phyloP scores from a whole-genome alignment of 1,140 invertebrate genomes.

The Zaprionus inermis region DNA sequence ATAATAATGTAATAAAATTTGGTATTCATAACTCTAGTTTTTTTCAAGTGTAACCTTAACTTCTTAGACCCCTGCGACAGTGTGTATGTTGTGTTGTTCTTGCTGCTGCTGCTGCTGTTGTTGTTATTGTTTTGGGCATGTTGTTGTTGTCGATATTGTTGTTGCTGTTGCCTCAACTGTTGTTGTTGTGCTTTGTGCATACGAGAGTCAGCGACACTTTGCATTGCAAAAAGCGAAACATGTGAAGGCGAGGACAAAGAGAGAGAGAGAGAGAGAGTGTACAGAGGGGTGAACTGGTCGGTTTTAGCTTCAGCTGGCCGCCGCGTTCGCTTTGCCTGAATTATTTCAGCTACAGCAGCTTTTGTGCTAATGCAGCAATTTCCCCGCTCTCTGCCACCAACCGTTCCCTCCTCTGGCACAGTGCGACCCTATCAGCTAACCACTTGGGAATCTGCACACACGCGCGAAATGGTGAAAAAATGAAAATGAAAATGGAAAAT shows the following conservation, averaged over 20 bases:
- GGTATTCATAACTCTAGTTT: too few relatives aligned
- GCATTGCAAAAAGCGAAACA: not conserved
- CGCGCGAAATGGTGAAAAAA: conserved; percentile 27
- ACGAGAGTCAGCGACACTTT: conserved; percentile 45
- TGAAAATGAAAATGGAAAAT: conserved; percentile 77
- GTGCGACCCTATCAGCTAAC: conserved; percentile 5
- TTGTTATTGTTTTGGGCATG: conserved; percentile 16
- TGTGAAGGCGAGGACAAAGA: not conserved
- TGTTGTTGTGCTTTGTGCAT: conserved; percentile 56
- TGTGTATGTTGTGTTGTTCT: not conserved
- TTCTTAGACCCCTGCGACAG: not conserved
- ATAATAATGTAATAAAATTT: too few relatives aligned
- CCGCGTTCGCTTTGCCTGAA: conserved; percentile 58
- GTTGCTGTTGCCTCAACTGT: too few relatives aligned
- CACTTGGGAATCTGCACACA: conserved; percentile 54
- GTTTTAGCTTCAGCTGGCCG: conserved; percentile 31
- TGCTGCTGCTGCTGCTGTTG: conserved; percentile 3
- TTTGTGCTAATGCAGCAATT: conserved; percentile 73
- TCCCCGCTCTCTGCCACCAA: not conserved
- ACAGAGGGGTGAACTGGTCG: not conserved
- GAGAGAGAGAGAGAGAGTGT: not conserved
- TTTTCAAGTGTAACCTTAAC: not conserved
- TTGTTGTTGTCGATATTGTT: conserved; percentile 22
- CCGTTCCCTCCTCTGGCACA: not conserved
- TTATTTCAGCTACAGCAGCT: conserved; percentile 61